Base-by-base conservation (phyloP, 2,113 vertebrate genomes). In the Rhea americana region DNA sequence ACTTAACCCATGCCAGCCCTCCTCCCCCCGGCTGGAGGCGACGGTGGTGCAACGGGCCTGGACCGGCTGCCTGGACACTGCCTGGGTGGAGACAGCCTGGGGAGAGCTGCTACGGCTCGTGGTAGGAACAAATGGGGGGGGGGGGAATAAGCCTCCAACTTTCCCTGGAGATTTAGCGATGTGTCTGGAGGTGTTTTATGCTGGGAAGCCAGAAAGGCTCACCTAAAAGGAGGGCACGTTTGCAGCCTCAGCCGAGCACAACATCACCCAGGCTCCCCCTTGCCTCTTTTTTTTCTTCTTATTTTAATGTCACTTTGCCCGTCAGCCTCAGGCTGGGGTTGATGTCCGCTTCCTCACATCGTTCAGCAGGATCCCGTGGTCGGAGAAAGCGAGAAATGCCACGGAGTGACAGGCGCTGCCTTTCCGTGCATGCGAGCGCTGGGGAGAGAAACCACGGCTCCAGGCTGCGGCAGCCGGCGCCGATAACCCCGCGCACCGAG, bases 391-490 rank as follows among this genome's bases (percentile, higher is more conserved):
- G 24, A 91, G 85, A 80, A 92, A 77, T 78, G 65, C 51, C 73
- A 78, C 1, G 2, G 51, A 0, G 2, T 91, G 90, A 87, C 87
- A 89, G 58, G 21, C 75, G 8, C 41, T 77, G 37, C 61, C 66
- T 26, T 83, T 51, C 53, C 3, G 35, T 0, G 3, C 0, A 0
- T 14, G 75, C n/a, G 62, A 75, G 6, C 8, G 8, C 6, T 13
- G 43, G 13, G 43, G 43, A 43, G 43, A 43, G 43, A 35, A 35
- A 35, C 35, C 35, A 35, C 35, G 6, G 35, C 35, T 35, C 45
- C 45, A 45, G 45, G 45, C 45, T 14, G 45, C 14, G 45, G 45
- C 45, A 14, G 45, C 14, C 45, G 45, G 45, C 11, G 45, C 16
- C 6, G 45, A 18, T 8, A 47, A 18, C 45, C 45, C 8, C 6